These are phyloP conservation scores for Chionis minor DNA, from an alignment of 2,113 vertebrate species.

Conservation along the genomic window DNA sequence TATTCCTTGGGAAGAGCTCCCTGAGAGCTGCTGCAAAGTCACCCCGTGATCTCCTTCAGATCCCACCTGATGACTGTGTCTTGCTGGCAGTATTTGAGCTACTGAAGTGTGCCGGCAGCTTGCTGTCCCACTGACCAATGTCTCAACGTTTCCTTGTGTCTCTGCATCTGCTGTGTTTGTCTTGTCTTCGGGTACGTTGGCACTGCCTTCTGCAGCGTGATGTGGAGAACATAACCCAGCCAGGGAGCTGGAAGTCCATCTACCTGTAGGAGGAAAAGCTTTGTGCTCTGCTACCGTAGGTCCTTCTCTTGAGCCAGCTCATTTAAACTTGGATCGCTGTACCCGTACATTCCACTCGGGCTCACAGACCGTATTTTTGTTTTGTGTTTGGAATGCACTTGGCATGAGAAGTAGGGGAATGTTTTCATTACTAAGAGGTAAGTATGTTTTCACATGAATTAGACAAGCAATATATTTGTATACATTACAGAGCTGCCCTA, in stretches of 20 bases:
- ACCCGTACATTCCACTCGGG: not conserved
- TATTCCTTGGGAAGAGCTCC: not conserved
- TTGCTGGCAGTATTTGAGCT: not conserved
- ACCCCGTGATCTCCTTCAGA: not conserved
- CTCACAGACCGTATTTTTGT: not conserved
- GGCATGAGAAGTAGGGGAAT: not conserved
- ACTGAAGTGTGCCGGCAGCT: not conserved
- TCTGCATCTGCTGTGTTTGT: not conserved
- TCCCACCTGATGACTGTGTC: not conserved
- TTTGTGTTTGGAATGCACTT: not conserved
- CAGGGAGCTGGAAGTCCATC: not conserved
- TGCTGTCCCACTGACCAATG: rapidly evolving
- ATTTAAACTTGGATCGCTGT: not conserved
- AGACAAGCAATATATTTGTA: not conserved
- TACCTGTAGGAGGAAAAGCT: not conserved
- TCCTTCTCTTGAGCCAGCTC: not conserved
- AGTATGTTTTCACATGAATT: not conserved
- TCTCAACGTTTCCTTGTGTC: not conserved
- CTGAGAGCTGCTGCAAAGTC: not conserved
- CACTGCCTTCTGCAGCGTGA: not conserved
- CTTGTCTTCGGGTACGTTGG: not conserved
- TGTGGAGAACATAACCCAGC: not conserved
- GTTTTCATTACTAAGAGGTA: not conserved
- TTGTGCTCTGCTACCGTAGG: not conserved
- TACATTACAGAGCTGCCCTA: not conserved